These are phyloP conservation scores for Orthosia cruda DNA, from an alignment of 2,888 invertebrate species.

Conservation along the genomic window DNA sequence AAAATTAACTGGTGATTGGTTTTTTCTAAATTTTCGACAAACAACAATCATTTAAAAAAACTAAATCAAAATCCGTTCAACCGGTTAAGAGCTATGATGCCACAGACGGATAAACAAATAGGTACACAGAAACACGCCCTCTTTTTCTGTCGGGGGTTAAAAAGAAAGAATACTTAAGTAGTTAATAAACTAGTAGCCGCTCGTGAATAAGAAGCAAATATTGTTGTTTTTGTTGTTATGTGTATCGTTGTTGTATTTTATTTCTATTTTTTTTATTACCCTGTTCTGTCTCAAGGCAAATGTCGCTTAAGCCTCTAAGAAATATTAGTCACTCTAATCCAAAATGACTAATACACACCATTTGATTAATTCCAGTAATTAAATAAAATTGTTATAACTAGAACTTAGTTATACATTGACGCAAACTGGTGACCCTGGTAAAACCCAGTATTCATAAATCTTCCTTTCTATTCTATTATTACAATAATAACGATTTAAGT, in stretches of 20 bases:
- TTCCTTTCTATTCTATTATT: constrained; percentile 66
- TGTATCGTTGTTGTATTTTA: too few species aligned
- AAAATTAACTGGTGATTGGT: too few species aligned
- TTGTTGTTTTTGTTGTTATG: not conserved
- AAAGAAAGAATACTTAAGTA: too few species aligned
- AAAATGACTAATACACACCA: constrained; percentile 46
- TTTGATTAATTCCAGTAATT: constrained; percentile 53
- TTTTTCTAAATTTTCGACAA: not conserved
- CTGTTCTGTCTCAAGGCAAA: too few species aligned
- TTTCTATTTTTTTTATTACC: too few species aligned
- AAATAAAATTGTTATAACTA: constrained; percentile 38
- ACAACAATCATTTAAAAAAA: not conserved
- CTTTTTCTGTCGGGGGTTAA: too few species aligned
- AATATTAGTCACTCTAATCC: constrained; percentile 10
- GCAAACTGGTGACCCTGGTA: constrained; percentile 74
- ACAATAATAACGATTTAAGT: constrained; percentile 30
- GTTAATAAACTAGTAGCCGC: not conserved
- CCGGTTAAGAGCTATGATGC: too few species aligned
- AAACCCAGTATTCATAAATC: constrained; percentile 71
- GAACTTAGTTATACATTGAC: constrained; percentile 69
- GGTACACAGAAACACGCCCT: too few species aligned
- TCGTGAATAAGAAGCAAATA: not conserved
- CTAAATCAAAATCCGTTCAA: too few species aligned
- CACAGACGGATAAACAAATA: too few species aligned
- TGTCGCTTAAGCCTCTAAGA: too few species aligned